Base-by-base conservation (phyloP, 1,140 invertebrate genomes). In the Aphelenchoides fujianensis region DNA sequence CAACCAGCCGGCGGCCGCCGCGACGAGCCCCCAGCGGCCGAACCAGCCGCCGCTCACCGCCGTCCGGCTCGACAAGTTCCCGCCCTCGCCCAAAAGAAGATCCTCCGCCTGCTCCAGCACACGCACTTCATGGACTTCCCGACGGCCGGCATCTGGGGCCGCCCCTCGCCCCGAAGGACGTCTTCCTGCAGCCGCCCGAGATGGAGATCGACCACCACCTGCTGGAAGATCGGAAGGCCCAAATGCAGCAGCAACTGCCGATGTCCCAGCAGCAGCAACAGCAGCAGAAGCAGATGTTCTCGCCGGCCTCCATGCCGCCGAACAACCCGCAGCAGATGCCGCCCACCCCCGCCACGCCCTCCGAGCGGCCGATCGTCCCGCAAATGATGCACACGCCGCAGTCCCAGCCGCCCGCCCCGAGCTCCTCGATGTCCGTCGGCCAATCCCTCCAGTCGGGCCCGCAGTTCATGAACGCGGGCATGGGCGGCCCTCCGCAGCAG, bases 401-500 rank as follows among this genome's bases (percentile, higher is more conserved):
- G 3, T 37, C 31, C 16, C 27, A 12, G 0, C 28, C 23, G 53
- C 63, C 37, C 19, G 1, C 16, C 57, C 0, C 32, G 31, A 66
- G 28, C 27, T 3, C 37, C n/a, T 12, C 63, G 16, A 66, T 59
- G 55, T 16, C 23, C 12, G 55, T 32, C 55, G 34, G 34, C 2
- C 52, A 37, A 27, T n/a, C n/a, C n/a, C n/a, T n/a, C n/a, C 36
- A 28, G 35, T 23, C 28, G 36, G 5, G 28, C 41, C 32, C 36
- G 23, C 32, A 63, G 23, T 2, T 34, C 59, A 28, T 69, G 69
- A 48, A 73, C 31, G 27, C 74, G 37, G 74, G 52, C 30, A 75
- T 73, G n/a, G n/a, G n/a, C n/a, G n/a, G n/a, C n/a, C n/a, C n/a
- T n/a, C 32, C 69, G 19, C 71, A 73, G 57, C 71, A 73, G 53